A percentile compares a stretch with the other conserved stretches of the same genome.
Evolutionary conservation across 2,888 invertebrate genomes (phyloP).

Genomic region (Euproctis similis): DNA sequence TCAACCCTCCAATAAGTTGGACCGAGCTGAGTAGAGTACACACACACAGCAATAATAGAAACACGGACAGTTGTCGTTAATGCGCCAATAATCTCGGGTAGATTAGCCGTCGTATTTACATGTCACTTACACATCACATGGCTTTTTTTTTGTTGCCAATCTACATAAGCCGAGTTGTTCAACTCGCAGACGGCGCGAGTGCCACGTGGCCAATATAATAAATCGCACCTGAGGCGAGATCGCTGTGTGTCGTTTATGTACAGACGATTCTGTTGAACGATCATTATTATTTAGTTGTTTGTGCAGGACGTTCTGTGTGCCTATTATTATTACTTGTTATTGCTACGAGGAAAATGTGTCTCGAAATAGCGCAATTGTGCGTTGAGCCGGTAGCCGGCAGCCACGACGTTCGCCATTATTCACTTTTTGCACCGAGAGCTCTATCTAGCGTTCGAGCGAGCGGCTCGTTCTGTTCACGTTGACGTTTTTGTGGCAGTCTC

Average conservation of each 20-base stretch:
- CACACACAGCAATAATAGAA: conserved; percentile 44
- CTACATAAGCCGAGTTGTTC: conserved; percentile 43
- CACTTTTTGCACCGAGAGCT: conserved; percentile 50
- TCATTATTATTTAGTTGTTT: conserved; percentile 37
- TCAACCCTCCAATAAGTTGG: conserved; percentile 36
- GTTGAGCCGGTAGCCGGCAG: conserved; percentile 31
- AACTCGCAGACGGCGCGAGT: conserved; percentile 34
- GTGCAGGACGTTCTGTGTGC: conserved; percentile 24
- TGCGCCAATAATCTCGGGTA: conserved; percentile 41
- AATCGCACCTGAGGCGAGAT: conserved; percentile 24
- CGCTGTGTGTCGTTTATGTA: conserved; percentile 23
- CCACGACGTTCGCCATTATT: conserved; percentile 47
- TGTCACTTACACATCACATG: conserved; percentile 29
- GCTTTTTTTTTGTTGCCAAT: conserved; percentile 31
- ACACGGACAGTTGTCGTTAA: conserved; percentile 41
- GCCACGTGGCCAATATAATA: conserved; percentile 37
- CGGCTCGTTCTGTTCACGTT: conserved; percentile 40
- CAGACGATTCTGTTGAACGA: conserved; percentile 30
- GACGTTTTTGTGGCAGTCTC: conserved; percentile 47
- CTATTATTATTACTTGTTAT: conserved; percentile 51
- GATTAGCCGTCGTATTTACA: conserved; percentile 28
- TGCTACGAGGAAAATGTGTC: conserved; percentile 61
- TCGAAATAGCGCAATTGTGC: conserved; percentile 62
- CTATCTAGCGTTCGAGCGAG: conserved; percentile 28
- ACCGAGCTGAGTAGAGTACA: conserved; percentile 32